Base-by-base conservation (phyloP, 2,888 invertebrate species). In the Dorcus parallelipipedus region DNA sequence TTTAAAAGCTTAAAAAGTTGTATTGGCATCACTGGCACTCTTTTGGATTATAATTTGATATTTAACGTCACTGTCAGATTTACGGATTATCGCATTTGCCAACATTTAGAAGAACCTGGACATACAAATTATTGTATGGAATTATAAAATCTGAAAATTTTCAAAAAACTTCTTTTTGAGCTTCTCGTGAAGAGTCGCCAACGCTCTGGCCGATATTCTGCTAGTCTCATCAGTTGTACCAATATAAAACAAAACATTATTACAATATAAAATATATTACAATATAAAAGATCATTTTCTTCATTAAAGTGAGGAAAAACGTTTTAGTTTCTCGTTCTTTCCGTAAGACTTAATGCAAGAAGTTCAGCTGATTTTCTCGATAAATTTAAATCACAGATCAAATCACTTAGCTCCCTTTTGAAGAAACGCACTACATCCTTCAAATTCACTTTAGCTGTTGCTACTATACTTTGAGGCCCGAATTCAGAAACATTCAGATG, bases 351-450 rank as follows among this genome's bases (percentile, higher is more conserved):
- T 20, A 1, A n/a, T n/a, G 17, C 4, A 49, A 23, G 2, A 41
- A 41, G 9, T 10, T 49, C 7, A 23, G 23, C 23, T 8, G n/a
- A 49, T 49, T 49, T 33, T 14, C 14, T 49, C 49, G 49, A 49
- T 49, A 49, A 49, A 33, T 49, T 49, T 20, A 49, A 49, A 49
- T 49, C 49, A 10, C 49, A 26, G 14, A 49, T 49, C 33, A 49
- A 49, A 7, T 49, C 49, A 26, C 6, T 49, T 3, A 42, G 9
- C 42, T 8, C 42, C 42, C 14, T 42, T 20, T 20, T 2, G 2
- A 9, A 42, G 42, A 42, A 42, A 42, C 1, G 41, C 3, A 42
- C 1, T 42, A 7, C 42, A 17, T 7, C 14, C 42, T 17, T 42
- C 42, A 42, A 42, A 42, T 9, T 42, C 14, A 41, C 14, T 7